Base-by-base conservation (phyloP, 64 coral and sea anemone species). In the Montipora efflorescens region DNA sequence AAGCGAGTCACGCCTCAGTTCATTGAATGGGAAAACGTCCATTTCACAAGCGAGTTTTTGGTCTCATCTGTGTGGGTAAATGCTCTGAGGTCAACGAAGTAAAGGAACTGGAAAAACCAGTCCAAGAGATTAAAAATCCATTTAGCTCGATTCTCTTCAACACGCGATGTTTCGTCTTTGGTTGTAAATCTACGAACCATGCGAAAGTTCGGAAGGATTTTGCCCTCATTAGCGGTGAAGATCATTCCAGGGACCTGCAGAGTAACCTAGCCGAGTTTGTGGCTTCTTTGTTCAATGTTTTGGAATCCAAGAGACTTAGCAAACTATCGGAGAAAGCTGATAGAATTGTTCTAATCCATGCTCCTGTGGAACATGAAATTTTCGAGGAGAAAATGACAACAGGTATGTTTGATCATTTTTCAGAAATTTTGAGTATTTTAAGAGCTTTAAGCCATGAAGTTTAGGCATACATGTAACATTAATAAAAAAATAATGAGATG, bases 11-110 rank as follows among this genome's bases (percentile, higher is more conserved):
- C 90, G 20, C 95, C 90, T 19, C 93, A 96, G 50, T 96, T 92
- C 25, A 81, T 91, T 21, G 98, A 99, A n/a, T 99, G 98, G 98
- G 94, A 95, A 12, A 92, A 76, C 94, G 96, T 95, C 98, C 96
- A 74, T 87, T 93, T 70, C 98, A 99, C 80, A 99, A 87, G 80
- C 94, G 93, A 75, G 92, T 95, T 3, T 92, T 96, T 22, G 98
- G 98, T 6, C 92, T 99, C 15, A 96, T 99, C 15, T 94, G 94
- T 66, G 90, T 99, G 16, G 98, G 92, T 48, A 92, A 92, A 88
- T 98, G 96, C 53, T 52, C 92, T 45, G 89, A 94, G 45, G 76
- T 89, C 4, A 72, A 62, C 18, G 98, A 99, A 62, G 85, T 95
- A 25, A 92, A 90, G 48, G 89, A 96, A 62, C 21, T 99, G 12